These are phyloP conservation scores for Nematostella vectensis DNA, from an alignment of 92 coral and sea anemone species.

Conservation along the genomic window DNA sequence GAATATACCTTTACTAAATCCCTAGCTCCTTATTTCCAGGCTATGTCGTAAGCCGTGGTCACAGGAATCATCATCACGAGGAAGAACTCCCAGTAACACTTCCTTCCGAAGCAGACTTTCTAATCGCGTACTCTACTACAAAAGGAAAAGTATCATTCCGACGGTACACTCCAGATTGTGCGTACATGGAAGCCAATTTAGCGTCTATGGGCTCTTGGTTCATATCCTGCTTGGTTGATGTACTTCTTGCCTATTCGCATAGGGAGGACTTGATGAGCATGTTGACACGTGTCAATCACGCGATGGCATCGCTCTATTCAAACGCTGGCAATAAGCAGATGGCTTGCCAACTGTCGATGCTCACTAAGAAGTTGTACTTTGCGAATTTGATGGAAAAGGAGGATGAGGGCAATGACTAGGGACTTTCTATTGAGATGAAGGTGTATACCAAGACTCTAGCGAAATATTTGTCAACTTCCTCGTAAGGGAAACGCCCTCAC, in stretches of 20 bases:
- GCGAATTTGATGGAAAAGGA: constrained; percentile 16
- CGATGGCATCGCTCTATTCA: constrained; percentile 54
- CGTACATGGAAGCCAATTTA: constrained; percentile 1
- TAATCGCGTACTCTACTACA: constrained; percentile 82
- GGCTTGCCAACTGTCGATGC: constrained; percentile 79
- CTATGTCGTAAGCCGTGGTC: not conserved
- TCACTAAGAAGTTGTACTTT: constrained; percentile 70
- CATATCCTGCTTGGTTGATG: constrained; percentile 58
- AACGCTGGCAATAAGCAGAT: constrained; percentile 63
- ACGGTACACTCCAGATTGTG: constrained; percentile 22
- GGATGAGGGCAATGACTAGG: not conserved
- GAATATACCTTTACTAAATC: too few species aligned
- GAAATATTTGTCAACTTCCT: too few species aligned
- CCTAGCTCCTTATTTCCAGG: too few species aligned
- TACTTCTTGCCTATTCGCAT: constrained; percentile 39
- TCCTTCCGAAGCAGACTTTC: constrained; percentile 80
- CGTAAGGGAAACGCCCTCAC: too few species aligned
- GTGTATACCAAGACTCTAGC: too few species aligned
- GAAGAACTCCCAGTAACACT: constrained; percentile 63
- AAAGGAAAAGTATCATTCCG: constrained; percentile 55
- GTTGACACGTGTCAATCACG: constrained; percentile 79
- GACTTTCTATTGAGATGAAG: too few species aligned
- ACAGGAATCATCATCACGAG: constrained; percentile 6
- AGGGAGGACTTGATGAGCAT: constrained; percentile 79
- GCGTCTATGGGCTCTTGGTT: constrained; percentile 79